Evolutionary conservation across 1,140 invertebrate species (phyloP).

Genomic region (Bombus impatiens): DNA sequence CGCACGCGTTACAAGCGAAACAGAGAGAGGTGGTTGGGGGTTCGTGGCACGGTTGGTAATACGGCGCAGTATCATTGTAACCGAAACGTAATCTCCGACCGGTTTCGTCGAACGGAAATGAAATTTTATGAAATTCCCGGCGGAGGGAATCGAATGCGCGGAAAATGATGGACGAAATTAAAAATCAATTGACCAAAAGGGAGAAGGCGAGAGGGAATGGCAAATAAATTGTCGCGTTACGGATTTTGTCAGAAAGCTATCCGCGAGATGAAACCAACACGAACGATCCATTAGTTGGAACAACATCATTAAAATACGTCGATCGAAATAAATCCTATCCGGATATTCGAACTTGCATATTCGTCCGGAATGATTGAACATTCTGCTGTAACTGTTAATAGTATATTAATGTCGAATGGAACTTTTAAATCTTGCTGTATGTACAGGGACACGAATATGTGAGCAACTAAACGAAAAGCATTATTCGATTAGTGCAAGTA

Average conservation of each 20-base stretch:
- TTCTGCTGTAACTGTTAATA: constrained; percentile 22
- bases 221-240: constrained; percentile 36
- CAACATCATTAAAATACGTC: constrained; percentile 51
- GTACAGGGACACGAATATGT: not conserved
- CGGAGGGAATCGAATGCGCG: not conserved
- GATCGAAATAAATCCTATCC: constrained; percentile 35
- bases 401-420: not conserved
- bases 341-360: not conserved
- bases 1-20: constrained; percentile 38
- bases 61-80: not conserved
- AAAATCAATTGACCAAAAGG: constrained; percentile 32
- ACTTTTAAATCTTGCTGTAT: not conserved
- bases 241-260: constrained; percentile 30
- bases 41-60: not conserved
- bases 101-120: not conserved
- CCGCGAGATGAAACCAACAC: constrained; percentile 30
- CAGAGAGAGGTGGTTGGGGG: not conserved
- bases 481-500: not conserved
- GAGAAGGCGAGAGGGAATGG: not conserved
- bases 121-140: not conserved
- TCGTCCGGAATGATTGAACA: constrained; percentile 20
- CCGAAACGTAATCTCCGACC: constrained; percentile 10
- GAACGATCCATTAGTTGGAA: constrained; percentile 48
- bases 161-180: constrained; percentile 30
- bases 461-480: not conserved